phyloP scores from a whole-genome alignment of 2,888 invertebrate species.

The Idaea biselata region DNA sequence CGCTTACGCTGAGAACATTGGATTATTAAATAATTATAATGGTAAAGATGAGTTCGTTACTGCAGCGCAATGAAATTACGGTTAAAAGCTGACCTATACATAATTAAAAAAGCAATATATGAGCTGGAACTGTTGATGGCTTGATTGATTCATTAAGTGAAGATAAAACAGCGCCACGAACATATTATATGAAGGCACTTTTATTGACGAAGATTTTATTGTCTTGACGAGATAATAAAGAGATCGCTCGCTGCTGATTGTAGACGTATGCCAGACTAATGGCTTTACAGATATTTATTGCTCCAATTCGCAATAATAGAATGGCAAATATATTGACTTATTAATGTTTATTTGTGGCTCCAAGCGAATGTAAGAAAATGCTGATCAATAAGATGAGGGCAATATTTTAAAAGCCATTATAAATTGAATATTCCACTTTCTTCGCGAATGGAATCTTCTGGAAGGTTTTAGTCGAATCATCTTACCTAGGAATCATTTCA shows the following conservation, averaged over 20 bases:
- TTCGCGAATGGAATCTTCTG: too few relatives aligned
- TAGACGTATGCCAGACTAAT: conserved; percentile 39
- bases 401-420: neutral
- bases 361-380: conserved; percentile 2
- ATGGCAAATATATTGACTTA: conserved; percentile 25
- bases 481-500: too few relatives aligned
- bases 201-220: conserved; percentile 61
- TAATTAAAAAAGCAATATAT: conserved; percentile 19
- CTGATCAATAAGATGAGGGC: neutral
- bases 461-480: too few relatives aligned
- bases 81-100: too few relatives aligned
- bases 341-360: neutral
- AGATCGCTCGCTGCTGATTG: conserved; percentile 29
- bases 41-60: neutral
- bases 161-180: conserved; percentile 54
- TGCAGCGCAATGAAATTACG: too few relatives aligned
- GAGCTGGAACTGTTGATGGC: conserved; percentile 49
- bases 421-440: too few relatives aligned
- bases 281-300: conserved; percentile 43
- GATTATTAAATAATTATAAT: neutral
- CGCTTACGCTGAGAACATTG: neutral
- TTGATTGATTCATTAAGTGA: conserved; percentile 65
- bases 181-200: conserved; percentile 30
- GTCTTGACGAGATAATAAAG: conserved; percentile 48
- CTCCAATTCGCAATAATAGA: conserved; percentile 34